Percentiles rank a stretch among this genome's conserved stretches.
These are phyloP conservation scores for Scaptomyza flava DNA, from an alignment of 2,888 invertebrate species.

Conservation along the genomic window DNA sequence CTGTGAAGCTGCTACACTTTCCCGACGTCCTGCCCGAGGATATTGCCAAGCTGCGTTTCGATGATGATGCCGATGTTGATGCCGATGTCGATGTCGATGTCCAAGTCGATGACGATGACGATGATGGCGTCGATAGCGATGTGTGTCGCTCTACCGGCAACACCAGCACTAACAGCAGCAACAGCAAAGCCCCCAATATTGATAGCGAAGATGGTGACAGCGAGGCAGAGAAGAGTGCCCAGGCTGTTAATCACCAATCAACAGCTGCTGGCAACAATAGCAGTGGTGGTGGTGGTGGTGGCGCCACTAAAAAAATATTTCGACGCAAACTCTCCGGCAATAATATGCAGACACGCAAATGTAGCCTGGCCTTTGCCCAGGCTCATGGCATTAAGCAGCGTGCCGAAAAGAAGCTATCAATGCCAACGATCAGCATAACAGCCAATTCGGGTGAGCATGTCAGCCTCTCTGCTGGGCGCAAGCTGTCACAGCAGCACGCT, in stretches of 20 bases:
- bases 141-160: slow-evolving; percentile 2
- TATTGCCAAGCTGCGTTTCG: slow-evolving; percentile 81
- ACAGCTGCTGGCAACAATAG: not conserved
- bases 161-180: not conserved
- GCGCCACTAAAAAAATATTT: slow-evolving; percentile 70
- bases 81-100: slow-evolving; percentile 30
- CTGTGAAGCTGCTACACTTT: slow-evolving; percentile 83
- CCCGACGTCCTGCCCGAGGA: slow-evolving; percentile 84
- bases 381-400: slow-evolving; percentile 81
- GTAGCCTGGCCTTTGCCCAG: slow-evolving; percentile 83
- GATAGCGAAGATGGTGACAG: slow-evolving; percentile 49
- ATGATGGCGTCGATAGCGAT: slow-evolving; percentile 24
- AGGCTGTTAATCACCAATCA: not conserved
- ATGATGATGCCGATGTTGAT: slow-evolving; percentile 67
- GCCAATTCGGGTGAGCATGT: slow-evolving; percentile 63
- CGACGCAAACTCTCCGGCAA: slow-evolving; percentile 83
- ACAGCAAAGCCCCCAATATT: slow-evolving; percentile 21
- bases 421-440: slow-evolving; percentile 77
- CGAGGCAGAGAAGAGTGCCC: slow-evolving; percentile 9
- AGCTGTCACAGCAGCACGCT: slow-evolving; percentile 59
- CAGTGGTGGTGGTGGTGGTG: slow-evolving; percentile 25
- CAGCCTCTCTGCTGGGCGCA: slow-evolving; percentile 51
- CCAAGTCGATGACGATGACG: slow-evolving; percentile 46
- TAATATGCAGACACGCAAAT: slow-evolving; percentile 80
- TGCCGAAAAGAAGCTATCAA: slow-evolving; percentile 72